Percentiles rank a stretch among this genome's conserved stretches.
These are phyloP conservation scores for Bovichtus variegatus DNA, from an alignment of 2,797 vertebrate genomes.

Conservation along the genomic window DNA sequence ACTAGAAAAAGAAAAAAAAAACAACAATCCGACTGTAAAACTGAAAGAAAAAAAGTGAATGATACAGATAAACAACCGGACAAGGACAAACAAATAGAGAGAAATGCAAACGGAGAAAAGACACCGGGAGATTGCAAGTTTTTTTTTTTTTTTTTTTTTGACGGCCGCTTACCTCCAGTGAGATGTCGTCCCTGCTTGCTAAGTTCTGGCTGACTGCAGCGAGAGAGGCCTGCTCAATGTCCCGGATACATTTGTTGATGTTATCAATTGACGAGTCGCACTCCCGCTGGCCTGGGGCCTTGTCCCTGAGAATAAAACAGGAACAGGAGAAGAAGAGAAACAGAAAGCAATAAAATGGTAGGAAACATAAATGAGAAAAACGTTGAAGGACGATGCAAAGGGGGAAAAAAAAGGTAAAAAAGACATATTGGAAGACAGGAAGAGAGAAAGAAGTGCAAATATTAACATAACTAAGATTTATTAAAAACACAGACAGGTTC, in stretches of 20 bases:
- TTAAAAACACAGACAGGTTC: constrained; percentile 39
- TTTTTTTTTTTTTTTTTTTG: constrained; percentile 34
- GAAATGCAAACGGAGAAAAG: constrained; percentile 10
- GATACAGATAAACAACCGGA: not conserved
- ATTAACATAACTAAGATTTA: constrained; percentile 35
- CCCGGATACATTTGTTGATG: constrained; percentile 96
- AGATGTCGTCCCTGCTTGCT: constrained; percentile 96
- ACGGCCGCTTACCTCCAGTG: constrained; percentile 90
- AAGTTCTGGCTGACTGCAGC: constrained; percentile 95
- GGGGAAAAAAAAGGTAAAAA: constrained; percentile 3
- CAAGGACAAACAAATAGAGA: not conserved
- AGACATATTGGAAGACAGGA: constrained; percentile 4
- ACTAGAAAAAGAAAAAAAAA: not conserved
- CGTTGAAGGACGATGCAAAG: constrained; percentile 16
- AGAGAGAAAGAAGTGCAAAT: constrained; percentile 24
- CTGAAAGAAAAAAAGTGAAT: not conserved
- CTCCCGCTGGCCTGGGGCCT: constrained; percentile 98
- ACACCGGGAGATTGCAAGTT: not conserved
- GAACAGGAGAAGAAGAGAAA: constrained; percentile 35
- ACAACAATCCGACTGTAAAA: not conserved
- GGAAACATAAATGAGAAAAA: constrained; percentile 26
- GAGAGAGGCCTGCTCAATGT: constrained; percentile 98
- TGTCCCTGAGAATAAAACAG: constrained; percentile 88
- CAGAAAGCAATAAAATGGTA: constrained; percentile 37
- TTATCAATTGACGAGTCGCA: constrained; percentile 97